These are phyloP conservation scores for human DNA, from an alignment of 2,113 vertebrate genomes.

Conservation along the genomic window GRCh38 chr2:174700001-174700500, in stretches of 20 bases:
- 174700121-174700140: background rate
- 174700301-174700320: background rate
- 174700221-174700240: background rate
- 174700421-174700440: background rate
- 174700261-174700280: background rate
- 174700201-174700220: conserved; percentile 25
- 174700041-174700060: background rate
- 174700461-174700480: background rate
- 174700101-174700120: background rate
- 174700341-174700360: conserved; percentile 10
- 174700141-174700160: conserved; percentile 47
- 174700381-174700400: background rate
- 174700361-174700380: background rate
- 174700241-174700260: background rate
- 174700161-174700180: conserved; percentile 68
- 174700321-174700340: background rate
- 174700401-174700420: conserved; percentile 5
- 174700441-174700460: background rate
- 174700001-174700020: background rate
- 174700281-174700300: background rate
- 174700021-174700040: too few relatives aligned
- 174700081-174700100: background rate
- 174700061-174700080: background rate
- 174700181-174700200: conserved; percentile 76
- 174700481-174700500: background rate